Evolutionary conservation across 2,888 invertebrate genomes (phyloP).

Genomic region (Neoascia interrupta): DNA sequence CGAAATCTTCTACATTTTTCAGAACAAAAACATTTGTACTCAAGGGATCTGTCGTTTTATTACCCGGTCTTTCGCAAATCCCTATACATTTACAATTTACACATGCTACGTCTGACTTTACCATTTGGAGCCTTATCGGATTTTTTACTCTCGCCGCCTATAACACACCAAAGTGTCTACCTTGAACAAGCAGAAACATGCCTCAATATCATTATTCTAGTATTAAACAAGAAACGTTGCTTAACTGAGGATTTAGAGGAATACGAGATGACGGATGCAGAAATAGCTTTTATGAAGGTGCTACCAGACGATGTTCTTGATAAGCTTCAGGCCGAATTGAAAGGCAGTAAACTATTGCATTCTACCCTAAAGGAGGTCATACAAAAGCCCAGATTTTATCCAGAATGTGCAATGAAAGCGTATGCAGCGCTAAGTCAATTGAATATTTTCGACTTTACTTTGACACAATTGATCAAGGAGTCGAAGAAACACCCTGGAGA

Average conservation of each 20-base stretch:
- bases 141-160: conserved; percentile 70
- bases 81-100: conserved; percentile 73
- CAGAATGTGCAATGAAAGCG: conserved; percentile 71
- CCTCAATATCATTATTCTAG: conserved; percentile 74
- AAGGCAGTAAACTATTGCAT: conserved; percentile 62
- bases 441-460: conserved; percentile 70
- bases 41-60: conserved; percentile 69
- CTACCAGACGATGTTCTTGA: conserved; percentile 58
- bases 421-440: conserved; percentile 73
- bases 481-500: conserved; percentile 72
- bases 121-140: conserved; percentile 70
- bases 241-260: conserved; percentile 71
- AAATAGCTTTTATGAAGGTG: conserved; percentile 70
- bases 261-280: conserved; percentile 71
- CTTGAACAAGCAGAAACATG: conserved; percentile 73
- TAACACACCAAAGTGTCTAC: conserved; percentile 66
- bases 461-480: conserved; percentile 66
- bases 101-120: conserved; percentile 73
- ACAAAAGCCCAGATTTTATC: conserved; percentile 70
- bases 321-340: conserved; percentile 65
- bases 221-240: conserved; percentile 70
- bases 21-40: conserved; percentile 66
- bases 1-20: conserved; percentile 72
- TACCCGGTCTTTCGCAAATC: conserved; percentile 74
- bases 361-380: conserved; percentile 51